These are phyloP conservation scores for Microcebus tavaratra DNA, from an alignment of 2,113 vertebrate species.

Conservation along the genomic window DNA sequence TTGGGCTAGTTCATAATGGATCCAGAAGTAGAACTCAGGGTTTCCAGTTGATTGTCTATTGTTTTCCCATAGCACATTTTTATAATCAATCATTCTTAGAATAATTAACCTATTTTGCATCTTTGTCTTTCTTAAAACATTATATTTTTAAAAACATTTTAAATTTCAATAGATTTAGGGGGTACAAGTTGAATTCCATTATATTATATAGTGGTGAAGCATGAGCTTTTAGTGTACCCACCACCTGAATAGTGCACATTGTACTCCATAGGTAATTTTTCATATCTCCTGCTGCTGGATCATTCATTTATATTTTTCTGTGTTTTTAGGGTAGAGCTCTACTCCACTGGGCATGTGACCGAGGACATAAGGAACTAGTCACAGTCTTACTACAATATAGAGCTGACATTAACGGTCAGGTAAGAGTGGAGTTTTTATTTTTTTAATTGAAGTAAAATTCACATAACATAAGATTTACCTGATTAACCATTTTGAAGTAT, in stretches of 20 bases:
- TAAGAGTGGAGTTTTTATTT: slow-evolving; percentile 79
- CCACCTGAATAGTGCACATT: no score
- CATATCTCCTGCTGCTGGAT: not conserved
- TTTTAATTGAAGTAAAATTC: not conserved
- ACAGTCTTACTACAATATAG: slow-evolving; percentile 91
- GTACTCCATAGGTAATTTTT: no score
- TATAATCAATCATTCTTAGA: not conserved
- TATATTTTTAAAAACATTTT: not conserved
- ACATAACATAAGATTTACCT: not conserved
- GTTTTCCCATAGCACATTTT: not conserved
- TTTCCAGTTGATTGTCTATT: not conserved
- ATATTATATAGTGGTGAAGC: no score
- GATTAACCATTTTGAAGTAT: not conserved
- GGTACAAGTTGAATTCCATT: no score
- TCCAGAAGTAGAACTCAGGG: not conserved
- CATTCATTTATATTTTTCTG: slow-evolving; percentile 37
- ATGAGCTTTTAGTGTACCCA: no score
- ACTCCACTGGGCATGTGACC: slow-evolving; percentile 96
- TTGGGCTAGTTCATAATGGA: not conserved
- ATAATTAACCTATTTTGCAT: slow-evolving; percentile 6
- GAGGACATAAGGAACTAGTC: slow-evolving; percentile 96
- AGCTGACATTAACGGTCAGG: slow-evolving; percentile 96
- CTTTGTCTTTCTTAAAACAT: not conserved
- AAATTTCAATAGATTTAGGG: no score
- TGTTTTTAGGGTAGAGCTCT: slow-evolving; percentile 92